These are phyloP conservation scores for Promerops cafer DNA, from an alignment of 2,113 vertebrate genomes.

Conservation along the genomic window DNA sequence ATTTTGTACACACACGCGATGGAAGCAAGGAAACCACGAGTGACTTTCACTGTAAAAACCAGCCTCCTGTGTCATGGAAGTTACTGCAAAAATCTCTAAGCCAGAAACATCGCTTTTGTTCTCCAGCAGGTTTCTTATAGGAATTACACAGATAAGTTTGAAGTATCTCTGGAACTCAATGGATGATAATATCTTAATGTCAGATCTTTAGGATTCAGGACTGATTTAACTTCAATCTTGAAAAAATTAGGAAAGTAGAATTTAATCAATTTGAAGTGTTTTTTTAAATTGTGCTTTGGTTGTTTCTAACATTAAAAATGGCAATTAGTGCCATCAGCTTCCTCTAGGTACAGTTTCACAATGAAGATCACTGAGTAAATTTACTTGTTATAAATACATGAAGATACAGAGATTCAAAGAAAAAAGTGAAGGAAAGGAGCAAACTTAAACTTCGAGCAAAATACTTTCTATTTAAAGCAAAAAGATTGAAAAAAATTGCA, in stretches of 20 bases:
- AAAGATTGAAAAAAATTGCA: background rate
- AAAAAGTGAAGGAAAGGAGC: background rate
- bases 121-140: background rate
- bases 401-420: background rate
- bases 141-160: background rate
- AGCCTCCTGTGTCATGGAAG: background rate
- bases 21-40: background rate
- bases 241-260: background rate
- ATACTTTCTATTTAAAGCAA: background rate
- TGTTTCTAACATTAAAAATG: background rate
- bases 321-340: background rate
- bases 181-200: background rate
- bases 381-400: background rate
- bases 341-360: background rate
- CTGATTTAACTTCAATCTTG: background rate
- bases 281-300: background rate
- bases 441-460: background rate
- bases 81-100: background rate
- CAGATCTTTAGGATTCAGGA: background rate
- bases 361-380: background rate
- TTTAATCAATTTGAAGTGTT: background rate
- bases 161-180: background rate
- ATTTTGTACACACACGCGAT: no score
- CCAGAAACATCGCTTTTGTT: background rate
- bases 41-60: background rate